Percentiles rank a stretch among this genome's conserved stretches.
phyloP scores from a whole-genome alignment of 2,888 invertebrate species.

The Pterobdella sp. region DNA sequence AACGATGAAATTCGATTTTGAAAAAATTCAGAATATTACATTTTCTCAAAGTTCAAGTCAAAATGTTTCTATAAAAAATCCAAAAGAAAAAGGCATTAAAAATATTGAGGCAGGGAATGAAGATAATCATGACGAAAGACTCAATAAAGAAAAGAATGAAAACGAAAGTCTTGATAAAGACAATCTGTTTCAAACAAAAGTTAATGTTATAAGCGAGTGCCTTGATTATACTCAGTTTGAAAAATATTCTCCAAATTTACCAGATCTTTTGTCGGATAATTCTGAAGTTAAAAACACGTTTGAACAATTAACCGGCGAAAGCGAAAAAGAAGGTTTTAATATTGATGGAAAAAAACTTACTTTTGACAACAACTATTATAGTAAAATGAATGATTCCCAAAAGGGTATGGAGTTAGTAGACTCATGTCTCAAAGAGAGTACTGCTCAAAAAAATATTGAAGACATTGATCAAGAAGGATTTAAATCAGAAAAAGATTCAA shows the following conservation, averaged over 20 bases:
- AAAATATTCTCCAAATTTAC: neutral
- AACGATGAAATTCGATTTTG: slow-evolving; percentile 26
- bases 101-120: neutral
- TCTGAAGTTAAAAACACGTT: neutral
- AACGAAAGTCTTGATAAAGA: neutral
- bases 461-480: too few relatives aligned
- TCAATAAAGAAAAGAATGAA: neutral
- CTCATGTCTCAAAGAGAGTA: too few relatives aligned
- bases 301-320: neutral
- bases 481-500: too few relatives aligned
- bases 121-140: neutral
- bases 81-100: neutral
- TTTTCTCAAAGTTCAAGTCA: too few relatives aligned
- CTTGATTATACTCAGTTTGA: neutral
- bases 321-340: neutral
- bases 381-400: too few relatives aligned
- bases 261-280: neutral
- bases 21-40: too few relatives aligned
- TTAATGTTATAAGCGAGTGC: neutral
- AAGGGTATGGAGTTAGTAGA: too few relatives aligned
- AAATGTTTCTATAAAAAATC: too few relatives aligned
- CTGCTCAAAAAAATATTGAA: too few relatives aligned
- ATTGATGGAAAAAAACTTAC: too few relatives aligned
- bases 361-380: too few relatives aligned
- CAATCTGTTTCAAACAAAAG: neutral